Conservation (phyloP, 2,888 invertebrate species). For the Epsilonema sp. region DNA sequence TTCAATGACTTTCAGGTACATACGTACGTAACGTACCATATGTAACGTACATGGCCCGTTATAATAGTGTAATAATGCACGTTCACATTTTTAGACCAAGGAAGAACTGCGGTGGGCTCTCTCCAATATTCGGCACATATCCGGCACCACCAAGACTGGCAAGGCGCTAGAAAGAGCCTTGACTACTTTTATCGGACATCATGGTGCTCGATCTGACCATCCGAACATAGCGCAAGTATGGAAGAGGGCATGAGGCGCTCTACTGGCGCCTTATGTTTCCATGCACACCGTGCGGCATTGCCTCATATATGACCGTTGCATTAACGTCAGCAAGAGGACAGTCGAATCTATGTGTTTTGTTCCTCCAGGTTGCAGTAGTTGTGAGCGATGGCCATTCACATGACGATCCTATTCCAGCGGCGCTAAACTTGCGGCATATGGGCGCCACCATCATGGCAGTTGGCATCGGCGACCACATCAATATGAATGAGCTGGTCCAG, state of each 20-base stretch:
- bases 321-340: no score
- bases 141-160: conserved; percentile 17
- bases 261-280: no score
- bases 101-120: conserved; percentile 9
- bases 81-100: conserved; percentile 2
- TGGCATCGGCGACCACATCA: conserved; percentile 17
- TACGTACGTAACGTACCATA: no score
- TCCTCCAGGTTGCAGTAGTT: conserved; percentile 13
- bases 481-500: conserved; percentile 13
- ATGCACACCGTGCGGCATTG: no score
- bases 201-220: conserved; percentile 10
- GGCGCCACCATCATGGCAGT: conserved; percentile 14
- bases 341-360: no score
- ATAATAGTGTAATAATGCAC: no score
- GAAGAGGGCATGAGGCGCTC: no score
- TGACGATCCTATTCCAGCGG: conserved; percentile 14
- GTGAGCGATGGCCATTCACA: conserved; percentile 16
- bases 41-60: no score
- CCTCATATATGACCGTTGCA: no score
- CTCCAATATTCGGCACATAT: conserved; percentile 12
- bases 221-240: conserved; percentile 9
- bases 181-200: conserved; percentile 10
- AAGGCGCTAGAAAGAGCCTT: conserved; percentile 15
- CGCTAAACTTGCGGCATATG: conserved; percentile 9
- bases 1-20: conserved; percentile 11